Conservation (phyloP, 2,888 invertebrate genomes). For the Scelioninae gen. 1 region DNA sequence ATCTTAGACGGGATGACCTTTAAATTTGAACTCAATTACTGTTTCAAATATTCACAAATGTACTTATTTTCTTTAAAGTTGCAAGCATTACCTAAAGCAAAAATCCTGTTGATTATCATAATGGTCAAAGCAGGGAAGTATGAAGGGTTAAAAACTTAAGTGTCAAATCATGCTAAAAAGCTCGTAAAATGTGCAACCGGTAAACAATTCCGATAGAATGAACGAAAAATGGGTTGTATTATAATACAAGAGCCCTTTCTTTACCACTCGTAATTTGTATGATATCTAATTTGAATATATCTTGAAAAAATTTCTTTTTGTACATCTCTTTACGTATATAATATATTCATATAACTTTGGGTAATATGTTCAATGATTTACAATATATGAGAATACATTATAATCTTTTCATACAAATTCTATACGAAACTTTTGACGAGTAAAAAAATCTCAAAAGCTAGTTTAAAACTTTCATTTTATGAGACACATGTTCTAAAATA, state of each 20-base stretch:
- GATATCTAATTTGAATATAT: conserved; percentile 54
- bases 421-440: conserved; percentile 57
- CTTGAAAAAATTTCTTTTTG: conserved; percentile 32
- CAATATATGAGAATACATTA: conserved; percentile 66
- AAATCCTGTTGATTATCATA: neutral
- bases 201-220: conserved; percentile 40
- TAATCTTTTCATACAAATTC: conserved; percentile 58
- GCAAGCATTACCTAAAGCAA: neutral
- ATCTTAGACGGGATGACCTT: no score
- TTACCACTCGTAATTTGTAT: conserved; percentile 32
- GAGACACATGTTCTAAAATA: no score
- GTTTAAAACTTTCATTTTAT: conserved; percentile 51
- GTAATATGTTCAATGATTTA: conserved; percentile 59
- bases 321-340: conserved; percentile 42
- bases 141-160: conserved; percentile 7
- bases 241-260: conserved; percentile 20
- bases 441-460: conserved; percentile 65
- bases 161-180: conserved; percentile 28
- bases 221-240: conserved; percentile 15
- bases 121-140: conserved; percentile 8
- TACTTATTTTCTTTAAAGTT: neutral
- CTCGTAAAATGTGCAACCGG: conserved; percentile 23
- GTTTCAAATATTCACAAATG: no score
- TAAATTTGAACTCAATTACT: no score
- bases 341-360: conserved; percentile 57